Evolutionary conservation across 2,888 invertebrate species (phyloP).

Genomic region (Dastarcus helophoroides): DNA sequence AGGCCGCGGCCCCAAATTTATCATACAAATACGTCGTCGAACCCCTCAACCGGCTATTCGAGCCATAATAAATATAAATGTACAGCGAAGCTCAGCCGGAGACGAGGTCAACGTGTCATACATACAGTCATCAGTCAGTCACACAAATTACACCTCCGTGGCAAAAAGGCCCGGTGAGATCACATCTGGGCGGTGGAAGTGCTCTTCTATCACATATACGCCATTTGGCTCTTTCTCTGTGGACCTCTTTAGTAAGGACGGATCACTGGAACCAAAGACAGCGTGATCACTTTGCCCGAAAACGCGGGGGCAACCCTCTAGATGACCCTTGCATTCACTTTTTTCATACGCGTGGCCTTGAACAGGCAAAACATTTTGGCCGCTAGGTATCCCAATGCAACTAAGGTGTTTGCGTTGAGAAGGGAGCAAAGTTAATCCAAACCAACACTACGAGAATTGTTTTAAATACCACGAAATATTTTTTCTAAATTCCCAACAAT

Average conservation of each 20-base stretch:
- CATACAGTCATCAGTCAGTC: constrained; percentile 14
- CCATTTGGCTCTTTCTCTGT: constrained; percentile 45
- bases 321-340: no score
- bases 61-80: constrained; percentile 33
- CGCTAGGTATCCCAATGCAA: no score
- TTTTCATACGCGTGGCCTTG: no score
- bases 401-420: no score
- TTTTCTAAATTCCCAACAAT: no score
- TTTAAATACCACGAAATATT: no score
- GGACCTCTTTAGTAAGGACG: constrained; percentile 59
- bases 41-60: constrained; percentile 20
- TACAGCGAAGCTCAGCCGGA: constrained; percentile 25
- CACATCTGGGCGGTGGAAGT: constrained; percentile 53
- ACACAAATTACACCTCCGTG: constrained; percentile 58
- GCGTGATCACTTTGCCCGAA: no score
- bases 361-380: no score
- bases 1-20: constrained; percentile 20
- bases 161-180: constrained; percentile 49
- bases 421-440: no score
- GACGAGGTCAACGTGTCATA: constrained; percentile 20
- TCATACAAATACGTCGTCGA: constrained; percentile 26
- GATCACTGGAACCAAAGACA: constrained; percentile 48
- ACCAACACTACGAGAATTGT: no score
- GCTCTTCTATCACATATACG: constrained; percentile 67
- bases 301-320: no score